phyloP scores from a whole-genome alignment of 2,888 invertebrate species.

The Lysandra coridon region DNA sequence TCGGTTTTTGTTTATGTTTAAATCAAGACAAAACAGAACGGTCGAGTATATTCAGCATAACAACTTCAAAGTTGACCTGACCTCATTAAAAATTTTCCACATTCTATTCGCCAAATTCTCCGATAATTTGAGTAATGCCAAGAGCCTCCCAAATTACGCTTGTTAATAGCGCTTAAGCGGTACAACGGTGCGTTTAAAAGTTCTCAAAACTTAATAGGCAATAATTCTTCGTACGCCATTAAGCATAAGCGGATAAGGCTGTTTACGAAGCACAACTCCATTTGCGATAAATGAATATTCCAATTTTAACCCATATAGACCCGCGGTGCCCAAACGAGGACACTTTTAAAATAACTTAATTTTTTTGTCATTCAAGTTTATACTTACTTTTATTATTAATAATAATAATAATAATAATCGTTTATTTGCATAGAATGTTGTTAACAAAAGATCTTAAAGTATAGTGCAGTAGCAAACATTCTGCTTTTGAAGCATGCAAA shows the following conservation, averaged over 20 bases:
- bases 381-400: too few relatives aligned
- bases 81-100: conserved; percentile 7
- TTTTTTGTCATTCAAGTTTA: too few relatives aligned
- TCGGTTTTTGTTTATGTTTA: too few relatives aligned
- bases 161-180: conserved; percentile 39
- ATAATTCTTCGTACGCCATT: conserved; percentile 42
- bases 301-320: not conserved
- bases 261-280: conserved; percentile 3
- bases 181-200: conserved; percentile 43
- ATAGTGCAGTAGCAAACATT: too few relatives aligned
- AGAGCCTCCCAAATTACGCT: conserved; percentile 16
- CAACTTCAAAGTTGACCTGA: not conserved
- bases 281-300: conserved; percentile 20
- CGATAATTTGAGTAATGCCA: conserved; percentile 1
- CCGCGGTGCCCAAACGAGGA: too few relatives aligned
- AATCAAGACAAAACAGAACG: too few relatives aligned
- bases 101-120: not conserved
- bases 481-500: too few relatives aligned
- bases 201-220: conserved; percentile 41
- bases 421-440: too few relatives aligned
- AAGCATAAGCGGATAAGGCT: conserved; percentile 36
- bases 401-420: too few relatives aligned
- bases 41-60: not conserved
- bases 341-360: too few relatives aligned
- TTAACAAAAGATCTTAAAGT: too few relatives aligned